A percentile compares a stretch with the other conserved stretches of the same genome.
Conservation (phyloP, 2,113 vertebrate genomes). For the Piprites chloris region DNA sequence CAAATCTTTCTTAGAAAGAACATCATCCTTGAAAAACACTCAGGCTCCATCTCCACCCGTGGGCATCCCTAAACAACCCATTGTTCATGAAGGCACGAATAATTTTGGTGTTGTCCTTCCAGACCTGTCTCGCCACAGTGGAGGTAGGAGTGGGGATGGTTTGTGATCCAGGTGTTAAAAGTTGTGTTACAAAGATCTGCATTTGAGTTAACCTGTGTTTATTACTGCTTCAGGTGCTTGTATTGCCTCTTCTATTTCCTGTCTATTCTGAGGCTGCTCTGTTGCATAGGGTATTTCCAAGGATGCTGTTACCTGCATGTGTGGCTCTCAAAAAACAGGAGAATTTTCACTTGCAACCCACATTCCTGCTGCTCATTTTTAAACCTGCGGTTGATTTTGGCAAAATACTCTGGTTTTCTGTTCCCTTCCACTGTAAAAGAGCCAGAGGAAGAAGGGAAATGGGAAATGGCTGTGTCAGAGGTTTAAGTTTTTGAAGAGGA, state of each 20-base stretch:
- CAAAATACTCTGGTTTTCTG: not conserved
- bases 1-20: constrained; percentile 78
- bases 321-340: not conserved
- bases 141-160: constrained; percentile 74
- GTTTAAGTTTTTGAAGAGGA: not conserved
- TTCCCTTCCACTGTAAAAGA: not conserved
- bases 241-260: not conserved
- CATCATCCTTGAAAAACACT: constrained; percentile 79
- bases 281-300: not conserved
- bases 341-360: rapidly evolving
- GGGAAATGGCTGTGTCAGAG: not conserved
- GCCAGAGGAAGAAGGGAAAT: not conserved
- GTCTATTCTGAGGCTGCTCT: not conserved
- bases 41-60: constrained; percentile 71
- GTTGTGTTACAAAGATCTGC: too few species aligned
- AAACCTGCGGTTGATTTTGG: not conserved
- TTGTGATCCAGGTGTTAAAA: rapidly evolving
- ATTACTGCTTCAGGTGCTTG: not conserved
- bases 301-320: not conserved
- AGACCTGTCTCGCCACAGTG: constrained; percentile 77
- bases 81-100: constrained; percentile 75
- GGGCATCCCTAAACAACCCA: constrained; percentile 76
- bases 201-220: not conserved
- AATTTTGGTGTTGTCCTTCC: constrained; percentile 86
- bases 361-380: not conserved